phyloP scores from a whole-genome alignment of 1,140 invertebrate genomes.

The Drosophila santomea region DNA sequence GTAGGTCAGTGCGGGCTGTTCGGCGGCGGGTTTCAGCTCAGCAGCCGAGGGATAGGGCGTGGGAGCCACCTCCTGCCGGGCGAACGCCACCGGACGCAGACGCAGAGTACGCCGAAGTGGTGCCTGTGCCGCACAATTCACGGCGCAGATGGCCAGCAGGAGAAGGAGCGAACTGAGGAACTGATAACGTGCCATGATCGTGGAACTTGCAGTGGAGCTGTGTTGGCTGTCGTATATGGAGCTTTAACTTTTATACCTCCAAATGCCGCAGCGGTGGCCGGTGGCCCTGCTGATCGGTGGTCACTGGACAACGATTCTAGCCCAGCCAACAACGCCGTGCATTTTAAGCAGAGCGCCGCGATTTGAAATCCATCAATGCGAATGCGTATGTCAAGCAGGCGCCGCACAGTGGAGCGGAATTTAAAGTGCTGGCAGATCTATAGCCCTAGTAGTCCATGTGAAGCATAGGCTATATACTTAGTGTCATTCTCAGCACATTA shows the following conservation, averaged over 20 bases:
- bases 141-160: constrained; percentile 59
- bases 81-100: constrained; percentile 43
- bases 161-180: constrained; percentile 51
- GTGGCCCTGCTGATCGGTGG: constrained; percentile 45
- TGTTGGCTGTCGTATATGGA: constrained; percentile 64
- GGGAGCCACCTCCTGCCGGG: constrained; percentile 55
- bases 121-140: constrained; percentile 35
- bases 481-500: no score
- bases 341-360: constrained; percentile 63
- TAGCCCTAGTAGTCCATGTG: constrained; percentile 11
- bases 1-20: constrained; percentile 66
- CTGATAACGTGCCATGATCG: constrained; percentile 73
- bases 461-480: constrained; percentile 1
- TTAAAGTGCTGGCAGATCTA: constrained; percentile 40
- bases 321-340: constrained; percentile 37
- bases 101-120: constrained; percentile 38
- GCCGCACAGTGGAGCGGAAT: constrained; percentile 55
- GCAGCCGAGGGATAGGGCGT: constrained; percentile 72
- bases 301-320: constrained; percentile 58
- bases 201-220: constrained; percentile 49
- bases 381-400: constrained; percentile 67
- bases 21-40: constrained; percentile 65
- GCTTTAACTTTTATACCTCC: constrained; percentile 63
- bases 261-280: constrained; percentile 17
- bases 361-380: constrained; percentile 47